These are phyloP conservation scores for Falco columbarius DNA, from an alignment of 2,797 vertebrate genomes.

Conservation along the genomic window DNA sequence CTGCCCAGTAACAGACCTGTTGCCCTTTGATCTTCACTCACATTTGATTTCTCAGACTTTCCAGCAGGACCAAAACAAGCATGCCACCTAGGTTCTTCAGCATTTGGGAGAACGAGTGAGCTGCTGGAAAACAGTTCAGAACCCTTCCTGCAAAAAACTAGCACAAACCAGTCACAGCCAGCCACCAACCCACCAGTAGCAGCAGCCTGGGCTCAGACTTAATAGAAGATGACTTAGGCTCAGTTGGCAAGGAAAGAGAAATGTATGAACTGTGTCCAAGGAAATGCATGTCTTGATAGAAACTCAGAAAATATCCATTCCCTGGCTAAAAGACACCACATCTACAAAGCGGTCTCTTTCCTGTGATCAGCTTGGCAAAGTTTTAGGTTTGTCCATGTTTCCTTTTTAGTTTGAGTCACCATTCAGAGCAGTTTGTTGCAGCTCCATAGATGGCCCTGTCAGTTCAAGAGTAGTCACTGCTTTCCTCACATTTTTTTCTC, in stretches of 20 bases:
- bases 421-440: background rate
- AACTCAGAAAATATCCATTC: background rate
- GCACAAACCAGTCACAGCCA: background rate
- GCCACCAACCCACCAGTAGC: background rate
- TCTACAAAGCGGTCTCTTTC: background rate
- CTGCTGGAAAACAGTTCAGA: background rate
- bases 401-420: background rate
- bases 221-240: background rate
- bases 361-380: background rate
- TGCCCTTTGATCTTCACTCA: background rate
- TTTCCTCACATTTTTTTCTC: background rate
- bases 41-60: background rate
- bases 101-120: background rate
- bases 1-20: background rate
- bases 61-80: background rate
- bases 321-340: background rate
- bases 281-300: background rate
- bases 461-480: background rate
- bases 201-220: rapidly evolving
- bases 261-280: background rate
- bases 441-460: background rate
- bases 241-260: background rate
- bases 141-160: background rate
- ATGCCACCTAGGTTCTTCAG: background rate
- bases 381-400: background rate